A percentile compares a stretch with the other conserved stretches of the same genome.
phyloP scores from a whole-genome alignment of 2,888 invertebrate species.

The Brachyptera risi region DNA sequence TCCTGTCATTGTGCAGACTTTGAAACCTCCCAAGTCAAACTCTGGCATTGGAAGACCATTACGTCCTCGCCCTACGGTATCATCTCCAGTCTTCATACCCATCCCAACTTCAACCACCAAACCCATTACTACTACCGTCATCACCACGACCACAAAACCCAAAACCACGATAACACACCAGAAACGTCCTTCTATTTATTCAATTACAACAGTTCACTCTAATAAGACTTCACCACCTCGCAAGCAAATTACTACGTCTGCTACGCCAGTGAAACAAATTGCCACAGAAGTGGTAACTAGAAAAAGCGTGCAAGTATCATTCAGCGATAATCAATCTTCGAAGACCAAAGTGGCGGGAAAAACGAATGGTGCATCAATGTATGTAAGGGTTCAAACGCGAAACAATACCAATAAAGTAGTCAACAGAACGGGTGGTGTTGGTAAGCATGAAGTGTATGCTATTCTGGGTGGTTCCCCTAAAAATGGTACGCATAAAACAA shows the following conservation, averaged over 20 bases:
- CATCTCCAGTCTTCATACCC: not conserved
- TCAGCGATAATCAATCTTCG: conserved; percentile 14
- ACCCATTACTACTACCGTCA: not conserved
- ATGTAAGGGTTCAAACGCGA: not conserved
- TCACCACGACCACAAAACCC: not conserved
- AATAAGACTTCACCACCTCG: not conserved
- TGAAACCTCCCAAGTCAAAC: conserved; percentile 75
- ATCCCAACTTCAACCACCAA: not conserved
- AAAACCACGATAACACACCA: not conserved
- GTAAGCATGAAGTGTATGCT: not conserved
- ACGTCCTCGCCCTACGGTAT: conserved; percentile 57
- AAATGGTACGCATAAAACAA: not conserved
- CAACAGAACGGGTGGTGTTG: not conserved
- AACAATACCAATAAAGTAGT: not conserved
- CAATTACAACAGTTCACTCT: not conserved
- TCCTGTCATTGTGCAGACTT: conserved; percentile 51
- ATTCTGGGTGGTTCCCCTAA: too few relatives aligned
- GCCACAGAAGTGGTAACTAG: conserved; percentile 20
- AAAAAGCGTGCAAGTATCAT: conserved; percentile 22
- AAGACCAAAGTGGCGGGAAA: not conserved
- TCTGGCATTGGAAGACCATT: conserved; percentile 68
- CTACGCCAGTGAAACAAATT: not conserved
- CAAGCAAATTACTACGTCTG: too few relatives aligned
- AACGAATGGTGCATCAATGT: not conserved
- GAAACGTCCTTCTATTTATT: not conserved